These are phyloP conservation scores for Acleris literana DNA, from an alignment of 2,888 invertebrate species.

Conservation along the genomic window DNA sequence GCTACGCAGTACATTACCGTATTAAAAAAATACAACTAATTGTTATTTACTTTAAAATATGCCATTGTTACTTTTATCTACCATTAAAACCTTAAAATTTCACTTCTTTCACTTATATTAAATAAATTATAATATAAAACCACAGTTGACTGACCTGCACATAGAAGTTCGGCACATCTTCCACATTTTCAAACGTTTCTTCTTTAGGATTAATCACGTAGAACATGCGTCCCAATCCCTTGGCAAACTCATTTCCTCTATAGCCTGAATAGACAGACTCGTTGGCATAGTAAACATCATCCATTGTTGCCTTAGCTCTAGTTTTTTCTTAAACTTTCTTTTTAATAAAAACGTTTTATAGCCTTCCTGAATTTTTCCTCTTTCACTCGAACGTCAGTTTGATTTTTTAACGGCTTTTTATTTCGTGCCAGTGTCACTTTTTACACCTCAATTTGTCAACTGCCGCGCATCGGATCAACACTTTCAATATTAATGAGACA, in stretches of 20 bases:
- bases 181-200: conserved; percentile 79
- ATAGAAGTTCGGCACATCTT: conserved; percentile 87
- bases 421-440: background rate
- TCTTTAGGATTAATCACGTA: conserved; percentile 86
- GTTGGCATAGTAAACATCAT: conserved; percentile 34
- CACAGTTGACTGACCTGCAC: conserved; percentile 81
- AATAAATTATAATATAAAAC: too few relatives aligned
- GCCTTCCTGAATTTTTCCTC: background rate
- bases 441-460: too few relatives aligned
- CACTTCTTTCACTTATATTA: too few relatives aligned
- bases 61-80: background rate
- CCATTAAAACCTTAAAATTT: background rate
- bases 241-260: conserved; percentile 49
- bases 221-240: conserved; percentile 83
- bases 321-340: background rate
- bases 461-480: too few relatives aligned
- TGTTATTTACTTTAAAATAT: too few relatives aligned
- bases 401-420: background rate
- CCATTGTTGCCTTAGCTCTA: conserved; percentile 23
- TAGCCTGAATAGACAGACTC: conserved; percentile 23
- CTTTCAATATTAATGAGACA: too few relatives aligned
- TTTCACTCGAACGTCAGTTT: background rate
- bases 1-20: too few relatives aligned
- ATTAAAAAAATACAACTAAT: too few relatives aligned
- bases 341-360: background rate